A percentile compares a stretch with the other conserved stretches of the same genome.
Evolutionary conservation across 2,113 vertebrate species (phyloP).

Genomic region (Crotalus helleri): DNA sequence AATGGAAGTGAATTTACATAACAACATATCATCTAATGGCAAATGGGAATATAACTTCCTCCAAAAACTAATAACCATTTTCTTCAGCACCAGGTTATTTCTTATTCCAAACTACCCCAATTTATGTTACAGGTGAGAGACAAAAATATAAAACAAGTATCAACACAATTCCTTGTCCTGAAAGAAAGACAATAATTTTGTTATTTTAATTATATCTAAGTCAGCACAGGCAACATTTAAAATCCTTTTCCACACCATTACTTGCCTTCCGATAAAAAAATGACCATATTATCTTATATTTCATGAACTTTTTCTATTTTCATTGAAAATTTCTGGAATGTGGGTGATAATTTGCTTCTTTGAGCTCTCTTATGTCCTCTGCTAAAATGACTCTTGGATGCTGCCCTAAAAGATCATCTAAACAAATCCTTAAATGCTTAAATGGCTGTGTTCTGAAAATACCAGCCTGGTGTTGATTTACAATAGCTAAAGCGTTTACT

Average conservation of each 20-base stretch:
- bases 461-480: not conserved
- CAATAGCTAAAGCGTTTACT: not conserved
- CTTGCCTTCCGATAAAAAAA: not conserved
- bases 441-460: not conserved
- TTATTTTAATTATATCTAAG: not conserved
- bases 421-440: not conserved
- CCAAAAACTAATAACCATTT: too few species aligned
- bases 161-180: too few species aligned
- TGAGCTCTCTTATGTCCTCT: not conserved
- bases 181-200: not conserved
- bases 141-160: not conserved
- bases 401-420: not conserved
- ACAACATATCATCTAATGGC: not conserved
- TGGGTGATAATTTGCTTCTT: not conserved
- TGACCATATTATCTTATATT: not conserved
- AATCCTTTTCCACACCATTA: not conserved
- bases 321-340: not conserved
- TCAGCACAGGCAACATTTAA: not conserved
- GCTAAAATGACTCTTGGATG: not conserved
- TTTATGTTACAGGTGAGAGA: not conserved
- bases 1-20: not conserved
- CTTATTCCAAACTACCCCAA: too few species aligned
- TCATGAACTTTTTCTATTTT: not conserved
- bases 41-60: not conserved
- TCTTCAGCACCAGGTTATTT: too few species aligned